phyloP scores from a whole-genome alignment of 53 echinoderm and acorn worm genomes.

The Glandiceps talaboti region DNA sequence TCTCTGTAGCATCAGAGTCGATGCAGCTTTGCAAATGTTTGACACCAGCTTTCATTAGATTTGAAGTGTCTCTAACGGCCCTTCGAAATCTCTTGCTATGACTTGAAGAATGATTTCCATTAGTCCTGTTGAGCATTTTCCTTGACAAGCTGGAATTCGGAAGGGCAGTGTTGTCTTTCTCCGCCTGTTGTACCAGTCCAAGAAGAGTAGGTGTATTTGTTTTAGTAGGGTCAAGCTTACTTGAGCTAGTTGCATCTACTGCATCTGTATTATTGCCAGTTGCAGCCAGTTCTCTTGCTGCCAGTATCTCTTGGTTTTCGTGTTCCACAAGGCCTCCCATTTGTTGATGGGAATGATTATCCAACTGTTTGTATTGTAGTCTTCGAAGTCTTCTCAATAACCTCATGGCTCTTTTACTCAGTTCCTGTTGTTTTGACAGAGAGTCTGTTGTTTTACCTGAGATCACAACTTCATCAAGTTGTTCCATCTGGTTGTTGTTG shows the following conservation, averaged over 20 bases:
- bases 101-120: background rate
- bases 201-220: background rate
- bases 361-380: constrained; percentile 43
- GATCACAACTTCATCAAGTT: constrained; percentile 16
- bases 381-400: constrained; percentile 40
- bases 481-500: constrained; percentile 19
- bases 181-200: background rate
- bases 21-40: constrained; percentile 50
- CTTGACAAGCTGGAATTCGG: background rate
- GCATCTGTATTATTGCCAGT: background rate
- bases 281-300: background rate
- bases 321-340: constrained; percentile 43
- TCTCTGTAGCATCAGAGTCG: constrained; percentile 91
- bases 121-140: background rate
- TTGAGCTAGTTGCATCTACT: background rate
- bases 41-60: background rate
- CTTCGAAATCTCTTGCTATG: background rate
- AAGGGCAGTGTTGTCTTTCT: background rate
- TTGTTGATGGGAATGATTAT: constrained; percentile 42
- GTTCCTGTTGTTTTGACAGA: constrained; percentile 24
- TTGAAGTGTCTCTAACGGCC: background rate
- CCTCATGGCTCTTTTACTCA: constrained; percentile 46
- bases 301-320: constrained; percentile 6
- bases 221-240: background rate
- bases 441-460: constrained; percentile 13